Base-by-base conservation (phyloP, 2,113 vertebrate genomes). In the Tiliqua scincoides region DNA sequence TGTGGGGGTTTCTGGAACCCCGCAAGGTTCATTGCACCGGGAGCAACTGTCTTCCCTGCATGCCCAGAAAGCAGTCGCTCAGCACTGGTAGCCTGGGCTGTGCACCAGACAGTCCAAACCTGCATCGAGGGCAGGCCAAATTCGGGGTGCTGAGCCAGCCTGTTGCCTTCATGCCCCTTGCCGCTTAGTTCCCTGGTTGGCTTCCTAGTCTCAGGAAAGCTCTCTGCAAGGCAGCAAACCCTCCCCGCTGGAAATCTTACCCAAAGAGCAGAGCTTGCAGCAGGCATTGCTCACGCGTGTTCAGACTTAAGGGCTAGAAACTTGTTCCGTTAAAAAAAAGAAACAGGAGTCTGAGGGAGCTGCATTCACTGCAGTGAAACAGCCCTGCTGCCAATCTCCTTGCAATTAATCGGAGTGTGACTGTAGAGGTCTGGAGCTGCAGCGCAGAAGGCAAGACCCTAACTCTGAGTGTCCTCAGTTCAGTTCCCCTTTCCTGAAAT, bases 1-100 rank as follows among this genome's bases (percentile, higher is more conserved):
- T 2, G 85, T 72, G 74, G 91, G 20, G 90, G 40, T 1, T 59
- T 79, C 27, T 62, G 91, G 82, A 88, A 91, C 86, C 37, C 79
- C 68, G 84, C 48, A 35, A 72, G 80, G 32, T 1, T 70, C 84
- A 57, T 9, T 8, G 80, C 9, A 8, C 43, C 81, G n/a, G n/a
- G n/a, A n/a, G n/a, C n/a, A n/a, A n/a, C n/a, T n/a, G n/a, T n/a
- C n/a, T n/a, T n/a, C n/a, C n/a, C n/a, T n/a, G n/a, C n/a, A n/a
- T n/a, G n/a, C n/a, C n/a, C n/a, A n/a, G 43, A 8, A 48, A 48
- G 43, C 43, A 48, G 43, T 8, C 4, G 43, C 43, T 48, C 43
- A 8, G 43, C 43, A 48, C 43, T 48, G 4, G 4, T 48, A 48
- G 43, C 43, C 43, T 5, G 43, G 43, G 43, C 43, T 48, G 43